Base-by-base conservation (phyloP, 2,888 invertebrate genomes). In the Glaucopsyche alexis region DNA sequence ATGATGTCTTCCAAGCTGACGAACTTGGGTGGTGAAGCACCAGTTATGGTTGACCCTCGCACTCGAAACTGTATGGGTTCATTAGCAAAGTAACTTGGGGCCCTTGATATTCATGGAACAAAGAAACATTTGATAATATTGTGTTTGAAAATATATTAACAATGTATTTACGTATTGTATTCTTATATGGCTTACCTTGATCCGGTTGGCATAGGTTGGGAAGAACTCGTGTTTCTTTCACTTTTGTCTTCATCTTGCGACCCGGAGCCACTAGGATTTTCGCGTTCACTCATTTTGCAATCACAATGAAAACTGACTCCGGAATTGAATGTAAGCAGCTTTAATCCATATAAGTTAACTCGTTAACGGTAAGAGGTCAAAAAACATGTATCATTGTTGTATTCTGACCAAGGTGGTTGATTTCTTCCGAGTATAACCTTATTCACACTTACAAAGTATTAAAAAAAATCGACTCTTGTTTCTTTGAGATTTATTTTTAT, bases 1-100 rank as follows among this genome's bases (percentile, higher is more conserved):
- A 97, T 96, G 64, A 98, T 95, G 84, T 98, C 97, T 77, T 97
- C 97, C 47, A 98, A 88, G 0, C 96, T 95, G 13, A 98, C 95
- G 86, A 97, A 97, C 85, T 96, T 96, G 13, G 97, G 97, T 0
- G 97, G 98, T 1, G 98, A 98, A 0, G 96, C 96, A 38, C 94
- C 94, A 0, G 95, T 94, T 74, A 94, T 91, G 0, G 89, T 88
- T n/a, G 94, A 87, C 0, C 95, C 95, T 73, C 93, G 86, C 4
- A 95, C 93, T 86, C 95, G 87, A 80, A 95, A 95, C 80, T 93
- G 92, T 29, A 93, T 86, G 0, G 91, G 91, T 13, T 91, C 93
- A 73, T 78, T 88, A 11, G 89, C 86, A 83, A 89, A 91, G 79
- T 89, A 87, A 75, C 89, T 91, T 74, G 74, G 74, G 55, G 77